Conservation (phyloP, 2,113 vertebrate species). For the Ranitomeya variabilis region DNA sequence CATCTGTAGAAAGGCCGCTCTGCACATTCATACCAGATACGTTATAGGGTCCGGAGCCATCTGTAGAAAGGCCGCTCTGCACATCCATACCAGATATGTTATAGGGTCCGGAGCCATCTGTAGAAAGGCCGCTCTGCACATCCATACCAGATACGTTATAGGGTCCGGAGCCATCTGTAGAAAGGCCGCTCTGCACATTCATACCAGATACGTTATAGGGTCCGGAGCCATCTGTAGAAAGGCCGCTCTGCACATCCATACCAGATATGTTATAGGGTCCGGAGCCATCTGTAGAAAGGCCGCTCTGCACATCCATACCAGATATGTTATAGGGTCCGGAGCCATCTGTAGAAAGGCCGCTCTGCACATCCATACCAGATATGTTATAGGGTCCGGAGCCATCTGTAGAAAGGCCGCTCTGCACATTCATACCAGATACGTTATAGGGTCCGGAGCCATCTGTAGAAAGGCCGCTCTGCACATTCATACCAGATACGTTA, state of each 20-base stretch:
- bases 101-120: slow-evolving; percentile 88
- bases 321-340: slow-evolving; percentile 75
- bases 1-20: slow-evolving; percentile 91
- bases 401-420: slow-evolving; percentile 90
- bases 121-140: slow-evolving; percentile 84
- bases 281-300: slow-evolving; percentile 92
- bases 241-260: slow-evolving; percentile 84
- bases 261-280: no score
- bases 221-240: slow-evolving; percentile 91
- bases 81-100: no score
- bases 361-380: no score
- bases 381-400: slow-evolving; percentile 81
- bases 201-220: no score
- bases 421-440: slow-evolving; percentile 81
- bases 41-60: slow-evolving; percentile 85
- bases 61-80: slow-evolving; percentile 87
- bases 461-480: slow-evolving; percentile 86
- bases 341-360: slow-evolving; percentile 92
- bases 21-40: slow-evolving; percentile 82
- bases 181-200: slow-evolving; percentile 82
- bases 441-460: slow-evolving; percentile 86
- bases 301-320: slow-evolving; percentile 83
- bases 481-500: no score
- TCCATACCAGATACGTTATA: no score
- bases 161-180: slow-evolving; percentile 90